Conservation (phyloP, 2,888 invertebrate genomes). For the Strigamia maritima region DNA sequence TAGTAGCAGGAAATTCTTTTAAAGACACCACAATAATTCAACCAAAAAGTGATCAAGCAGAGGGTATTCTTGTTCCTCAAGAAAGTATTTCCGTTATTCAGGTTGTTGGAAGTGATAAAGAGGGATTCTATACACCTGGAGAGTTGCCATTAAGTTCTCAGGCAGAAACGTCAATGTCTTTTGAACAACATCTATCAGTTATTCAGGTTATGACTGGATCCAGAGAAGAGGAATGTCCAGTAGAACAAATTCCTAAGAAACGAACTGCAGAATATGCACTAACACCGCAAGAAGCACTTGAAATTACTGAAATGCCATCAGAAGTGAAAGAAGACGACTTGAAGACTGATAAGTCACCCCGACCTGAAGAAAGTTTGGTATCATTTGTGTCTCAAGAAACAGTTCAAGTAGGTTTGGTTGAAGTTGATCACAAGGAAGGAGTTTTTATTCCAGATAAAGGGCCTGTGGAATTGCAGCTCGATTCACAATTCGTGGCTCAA, state of each 20-base stretch:
- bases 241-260: slow-evolving; percentile 13
- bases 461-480: slow-evolving; percentile 22
- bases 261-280: not conserved
- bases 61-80: slow-evolving; percentile 40
- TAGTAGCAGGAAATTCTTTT: slow-evolving; percentile 5
- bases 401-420: slow-evolving; percentile 42
- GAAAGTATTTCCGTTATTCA: slow-evolving; percentile 42
- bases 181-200: slow-evolving; percentile 28
- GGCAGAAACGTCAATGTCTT: slow-evolving; percentile 8
- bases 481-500: not conserved
- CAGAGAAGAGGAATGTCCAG: slow-evolving; percentile 26
- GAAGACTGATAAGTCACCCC: not conserved
- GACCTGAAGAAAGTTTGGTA: slow-evolving; percentile 31
- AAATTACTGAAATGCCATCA: slow-evolving; percentile 36
- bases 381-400: slow-evolving; percentile 42
- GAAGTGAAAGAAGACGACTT: slow-evolving; percentile 36
- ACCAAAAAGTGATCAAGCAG: slow-evolving; percentile 33
- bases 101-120: slow-evolving; percentile 40
- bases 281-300: slow-evolving; percentile 29
- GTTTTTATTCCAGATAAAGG: slow-evolving; percentile 38
- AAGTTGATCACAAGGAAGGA: slow-evolving; percentile 43
- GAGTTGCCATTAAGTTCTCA: slow-evolving; percentile 36
- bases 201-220: not conserved
- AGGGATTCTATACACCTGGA: slow-evolving; percentile 41
- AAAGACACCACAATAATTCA: not conserved